Base-by-base conservation (phyloP, 2,113 vertebrate genomes). In the Upupa epops region DNA sequence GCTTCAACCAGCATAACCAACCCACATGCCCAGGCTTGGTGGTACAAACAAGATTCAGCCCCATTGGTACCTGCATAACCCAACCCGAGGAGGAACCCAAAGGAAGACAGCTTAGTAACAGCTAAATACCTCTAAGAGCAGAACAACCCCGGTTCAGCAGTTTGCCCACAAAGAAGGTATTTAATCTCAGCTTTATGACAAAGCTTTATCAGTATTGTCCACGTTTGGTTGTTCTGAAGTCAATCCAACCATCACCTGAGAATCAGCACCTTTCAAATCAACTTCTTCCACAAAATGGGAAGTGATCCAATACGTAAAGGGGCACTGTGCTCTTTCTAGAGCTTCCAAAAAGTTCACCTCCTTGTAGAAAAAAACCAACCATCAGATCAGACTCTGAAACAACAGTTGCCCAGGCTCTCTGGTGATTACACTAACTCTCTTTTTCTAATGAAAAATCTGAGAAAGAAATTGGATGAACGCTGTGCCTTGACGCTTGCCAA, bases 1-100 rank as follows among this genome's bases (percentile, higher is more conserved):
- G 18, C 36, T 6, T 4, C 29, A 25, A n/a, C 9, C 45, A 40
- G 13, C 12, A 8, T 5, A 64, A 52, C 59, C 21, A 26, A 48
- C 77, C 29, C n/a, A 11, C 4, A 6, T 0, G 7, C 7, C n/a
- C 13, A 4, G 1, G 9, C n/a, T 31, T 3, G 0, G 13, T 0
- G 2, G 16, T 13, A 26, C 4, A 11, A 2, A 19, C 19, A 58
- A 37, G 36, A 21, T 3, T 11, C 37, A 51, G 61, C 56, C 60
- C 24, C 16, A 3, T 24, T 5, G 4, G 54, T 34, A 13, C 56
- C 11, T 3, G 1, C 7, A 7, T 9, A 37, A 51, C 22, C 60
- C 28, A 63, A 49, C 14, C 15, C 6, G 36, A 0, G 46, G 32
- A 81, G 5, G 29, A 84, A 74, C 13, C 48, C 48, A 26, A 6